Base-by-base conservation (phyloP, 2,888 invertebrate species). In the Amphiduros pacificus region DNA sequence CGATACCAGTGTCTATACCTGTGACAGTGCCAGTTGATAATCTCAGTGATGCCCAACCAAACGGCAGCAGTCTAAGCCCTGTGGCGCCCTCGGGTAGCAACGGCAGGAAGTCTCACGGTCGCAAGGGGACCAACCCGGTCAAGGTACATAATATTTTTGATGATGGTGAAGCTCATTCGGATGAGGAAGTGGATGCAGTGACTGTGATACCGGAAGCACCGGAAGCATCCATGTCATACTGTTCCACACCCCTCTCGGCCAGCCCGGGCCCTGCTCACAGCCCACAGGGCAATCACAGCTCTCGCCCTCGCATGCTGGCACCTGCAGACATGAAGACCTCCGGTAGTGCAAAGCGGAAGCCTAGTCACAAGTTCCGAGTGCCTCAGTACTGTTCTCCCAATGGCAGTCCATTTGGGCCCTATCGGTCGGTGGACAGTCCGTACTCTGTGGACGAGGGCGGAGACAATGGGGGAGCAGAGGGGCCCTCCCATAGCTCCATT, bases 111-210 rank as follows among this genome's bases (percentile, higher is more conserved):
- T 52, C 52, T 0, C 66, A 67, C 28, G 70, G 68, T n/a, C 63
- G 70, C n/a, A 70, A 70, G 56, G 64, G 63, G 24, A 32, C 52
- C 40, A 66, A 65, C 32, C 70, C 70, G 1, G 64, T 63, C 27
- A 66, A 66, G 29, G 65, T 69, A 28, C 61, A 64, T 22, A 63
- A 66, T 24, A 61, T 64, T 22, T 31, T 49, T 9, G 55, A 52
- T 26, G 66, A 65, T 26, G 61, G 52, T 22, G 51, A 57, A 0
- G 48, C 57, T 22, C 49, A 29, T 14, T 32, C 40, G 11, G 44
- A 44, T 4, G 64, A 60, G 17, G 52, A 51, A 17, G 56, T 48
- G 5, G 60, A 63, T 20, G 54, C 63, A 17, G 31, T 63, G 17
- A 67, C 65, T 22, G 62, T 67, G 29, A 63, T 61, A 6, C 67